Evolutionary conservation across 2,888 invertebrate species (phyloP), one percentile per base, ranked within the genome.

Genomic region (Clostera curtula): DNA sequence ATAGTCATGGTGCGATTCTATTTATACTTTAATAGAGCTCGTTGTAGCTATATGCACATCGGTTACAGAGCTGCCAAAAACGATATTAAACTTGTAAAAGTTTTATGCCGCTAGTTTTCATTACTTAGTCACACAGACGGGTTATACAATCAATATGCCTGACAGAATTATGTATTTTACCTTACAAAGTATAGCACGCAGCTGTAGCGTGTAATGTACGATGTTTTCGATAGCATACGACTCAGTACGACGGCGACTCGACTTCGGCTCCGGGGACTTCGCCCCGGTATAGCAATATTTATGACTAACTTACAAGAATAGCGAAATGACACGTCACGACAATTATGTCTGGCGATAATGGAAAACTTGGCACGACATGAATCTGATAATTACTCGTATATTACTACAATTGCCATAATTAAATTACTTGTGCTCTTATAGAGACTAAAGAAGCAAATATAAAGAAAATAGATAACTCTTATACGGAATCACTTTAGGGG

Each of bases 241-340:
- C 45, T 37, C 36, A 36, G 40, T 26, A 36, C 18, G 11, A 18
- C 23, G 27, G n/a, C n/a, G n/a, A n/a, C n/a, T n/a, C n/a, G n/a
- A n/a, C n/a, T n/a, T n/a, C 43, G 46, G 30, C 43, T 37, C 24
- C 18, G 56, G 34, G 65, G 63, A 69, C 69, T 70, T 55, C 70
- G 71, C 53, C 60, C 65, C 57, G 53, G 27, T 38, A 36, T 40
- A 41, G 46, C 37, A 34, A 36, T 41, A 38, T 22, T 13, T 22
- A 41, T 64, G 60, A 60, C 56, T 59, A 64, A 62, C 58, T 48
- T 43, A 39, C 34, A 40, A 47, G 47, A 58, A 60, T 54, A 61
- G 50, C 39, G 19, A 48, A 36, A 35, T 29, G 30, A 30, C 12
- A 25, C 31, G 23, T 38, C 34, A 30, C 36, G 29, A 34, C 27